Percentiles rank a stretch among this genome's conserved stretches.
Conservation (phyloP, 2,888 invertebrate genomes). For the Pinctada fucata region DNA sequence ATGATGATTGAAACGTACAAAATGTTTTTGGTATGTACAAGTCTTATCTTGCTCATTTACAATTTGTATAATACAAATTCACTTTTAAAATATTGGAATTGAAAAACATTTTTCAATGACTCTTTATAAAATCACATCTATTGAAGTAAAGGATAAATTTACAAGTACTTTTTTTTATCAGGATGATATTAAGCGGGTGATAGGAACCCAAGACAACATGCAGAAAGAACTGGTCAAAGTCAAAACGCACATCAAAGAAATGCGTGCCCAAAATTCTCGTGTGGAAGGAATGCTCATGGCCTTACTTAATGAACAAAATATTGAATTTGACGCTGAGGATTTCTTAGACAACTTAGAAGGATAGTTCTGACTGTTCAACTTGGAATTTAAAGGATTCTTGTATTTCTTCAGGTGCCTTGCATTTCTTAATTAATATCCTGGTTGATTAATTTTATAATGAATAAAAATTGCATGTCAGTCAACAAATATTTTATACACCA, state of each 20-base stretch:
- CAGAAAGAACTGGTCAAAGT: slow-evolving; percentile 61
- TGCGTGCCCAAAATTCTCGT: slow-evolving; percentile 63
- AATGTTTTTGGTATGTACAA: too few relatives aligned
- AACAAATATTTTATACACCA: too few relatives aligned
- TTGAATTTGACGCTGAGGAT: slow-evolving; percentile 71
- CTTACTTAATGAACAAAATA: slow-evolving; percentile 56
- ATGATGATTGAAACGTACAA: too few relatives aligned
- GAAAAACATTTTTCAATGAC: not conserved
- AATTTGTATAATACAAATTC: too few relatives aligned
- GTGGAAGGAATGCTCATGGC: slow-evolving; percentile 71
- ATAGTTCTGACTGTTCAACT: too few relatives aligned
- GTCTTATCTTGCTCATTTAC: too few relatives aligned
- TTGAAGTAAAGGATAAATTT: not conserved
- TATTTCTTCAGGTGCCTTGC: too few relatives aligned
- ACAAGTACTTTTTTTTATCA: slow-evolving; percentile 36
- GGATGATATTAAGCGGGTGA: slow-evolving; percentile 71
- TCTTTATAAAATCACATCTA: not conserved
- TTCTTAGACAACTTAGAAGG: slow-evolving; percentile 50
- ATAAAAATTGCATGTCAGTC: too few relatives aligned
- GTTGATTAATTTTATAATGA: too few relatives aligned
- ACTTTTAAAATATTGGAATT: too few relatives aligned
- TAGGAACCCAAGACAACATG: slow-evolving; percentile 68
- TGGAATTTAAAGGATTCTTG: too few relatives aligned
- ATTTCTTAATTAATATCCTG: too few relatives aligned
- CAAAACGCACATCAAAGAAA: slow-evolving; percentile 63